These are phyloP conservation scores for Coboldia fuscipes DNA, from an alignment of 1,140 invertebrate species.

Conservation along the genomic window DNA sequence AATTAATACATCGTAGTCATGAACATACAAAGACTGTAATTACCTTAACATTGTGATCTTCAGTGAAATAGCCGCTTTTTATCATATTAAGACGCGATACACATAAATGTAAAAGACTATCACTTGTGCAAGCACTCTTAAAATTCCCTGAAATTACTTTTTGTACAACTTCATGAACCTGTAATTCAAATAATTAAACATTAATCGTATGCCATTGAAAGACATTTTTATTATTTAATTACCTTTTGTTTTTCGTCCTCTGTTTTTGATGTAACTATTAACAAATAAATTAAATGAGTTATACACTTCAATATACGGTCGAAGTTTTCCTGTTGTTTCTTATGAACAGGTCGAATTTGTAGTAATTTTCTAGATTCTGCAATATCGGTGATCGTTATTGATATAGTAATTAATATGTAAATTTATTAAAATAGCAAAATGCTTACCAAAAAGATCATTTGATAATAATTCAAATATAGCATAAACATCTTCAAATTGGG, in stretches of 20 bases:
- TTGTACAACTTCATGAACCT: constrained; percentile 23
- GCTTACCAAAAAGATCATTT: constrained; percentile 24
- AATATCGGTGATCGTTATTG: constrained; percentile 16
- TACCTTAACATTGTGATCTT: constrained; percentile 33
- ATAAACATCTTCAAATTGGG: constrained; percentile 48
- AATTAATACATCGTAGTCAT: constrained; percentile 1
- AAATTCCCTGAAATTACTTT: constrained; percentile 29
- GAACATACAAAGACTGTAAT: constrained; percentile 4
- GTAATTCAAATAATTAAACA: constrained; percentile 3
- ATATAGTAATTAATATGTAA: constrained; percentile 3
- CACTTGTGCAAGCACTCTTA: constrained; percentile 43
- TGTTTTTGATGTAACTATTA: constrained; percentile 35
- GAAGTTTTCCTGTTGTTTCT: constrained; percentile 60
- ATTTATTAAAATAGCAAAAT: constrained; percentile 1
- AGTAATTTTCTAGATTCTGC: constrained; percentile 36
- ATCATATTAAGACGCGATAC: constrained; percentile 60
- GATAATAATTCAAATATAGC: constrained; percentile 44
- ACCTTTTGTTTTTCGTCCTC: constrained; percentile 14
- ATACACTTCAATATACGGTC: constrained; percentile 59
- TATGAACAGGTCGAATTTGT: constrained; percentile 42
- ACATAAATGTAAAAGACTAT: constrained; percentile 60
- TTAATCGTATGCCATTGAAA: not conserved
- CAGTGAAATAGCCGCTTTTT: constrained; percentile 51
- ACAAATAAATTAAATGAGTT: constrained; percentile 58
- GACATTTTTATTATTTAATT: too few species aligned